These are phyloP conservation scores for Molossus alvarezi DNA, from an alignment of 2,797 vertebrate genomes.

Conservation along the genomic window DNA sequence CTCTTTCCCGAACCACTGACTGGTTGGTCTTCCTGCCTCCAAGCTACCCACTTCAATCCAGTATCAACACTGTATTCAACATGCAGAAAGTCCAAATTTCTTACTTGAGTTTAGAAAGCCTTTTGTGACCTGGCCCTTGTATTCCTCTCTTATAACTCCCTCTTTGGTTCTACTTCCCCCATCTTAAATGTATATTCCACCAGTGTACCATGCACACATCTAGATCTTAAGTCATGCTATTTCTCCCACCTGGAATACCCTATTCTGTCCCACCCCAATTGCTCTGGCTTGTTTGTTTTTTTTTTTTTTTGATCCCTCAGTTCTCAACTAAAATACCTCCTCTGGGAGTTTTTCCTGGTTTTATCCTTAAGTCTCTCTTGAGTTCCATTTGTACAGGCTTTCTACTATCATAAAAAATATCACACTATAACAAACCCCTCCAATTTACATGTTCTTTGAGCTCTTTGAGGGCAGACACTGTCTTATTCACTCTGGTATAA, in stretches of 20 bases:
- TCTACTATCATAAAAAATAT: background rate
- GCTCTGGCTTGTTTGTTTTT: background rate
- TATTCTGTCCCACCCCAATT: background rate
- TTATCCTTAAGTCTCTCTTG: background rate
- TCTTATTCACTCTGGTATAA: background rate
- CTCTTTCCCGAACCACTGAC: background rate
- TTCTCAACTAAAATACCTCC: background rate
- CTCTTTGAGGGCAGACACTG: slow-evolving; percentile 2
- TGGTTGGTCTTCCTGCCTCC: background rate
- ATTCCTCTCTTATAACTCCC: background rate
- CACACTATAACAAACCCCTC: background rate
- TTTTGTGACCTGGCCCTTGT: background rate
- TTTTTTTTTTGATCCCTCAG: background rate
- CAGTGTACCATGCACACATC: background rate
- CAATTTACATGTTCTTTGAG: background rate
- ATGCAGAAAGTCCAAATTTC: background rate
- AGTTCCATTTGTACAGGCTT: background rate
- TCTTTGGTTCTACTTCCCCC: background rate
- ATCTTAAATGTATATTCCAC: background rate
- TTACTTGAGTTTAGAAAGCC: background rate
- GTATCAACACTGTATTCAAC: background rate
- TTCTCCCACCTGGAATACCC: background rate
- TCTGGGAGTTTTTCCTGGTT: slow-evolving; percentile 16
- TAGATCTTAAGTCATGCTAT: background rate
- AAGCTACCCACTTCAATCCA: background rate